Conservation (phyloP, 1,140 invertebrate species). For the Aphelinus certus region DNA sequence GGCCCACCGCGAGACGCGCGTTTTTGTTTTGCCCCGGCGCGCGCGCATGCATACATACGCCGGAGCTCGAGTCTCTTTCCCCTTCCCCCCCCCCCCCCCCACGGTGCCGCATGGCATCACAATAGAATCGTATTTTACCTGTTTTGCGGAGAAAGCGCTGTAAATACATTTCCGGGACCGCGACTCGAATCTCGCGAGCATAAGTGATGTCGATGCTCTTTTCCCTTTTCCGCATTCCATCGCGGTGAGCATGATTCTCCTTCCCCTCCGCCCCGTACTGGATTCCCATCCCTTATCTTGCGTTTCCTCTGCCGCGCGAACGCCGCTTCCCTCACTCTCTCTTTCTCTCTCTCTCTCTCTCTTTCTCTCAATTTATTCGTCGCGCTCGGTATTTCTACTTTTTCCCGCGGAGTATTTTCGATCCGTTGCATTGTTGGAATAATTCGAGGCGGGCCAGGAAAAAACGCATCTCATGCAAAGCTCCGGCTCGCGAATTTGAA, state of each 20-base stretch:
- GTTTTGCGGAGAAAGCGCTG: slow-evolving; percentile 7
- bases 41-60: neutral
- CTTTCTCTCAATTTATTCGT: neutral
- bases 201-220: slow-evolving; percentile 25
- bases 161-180: slow-evolving; percentile 15
- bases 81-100: neutral
- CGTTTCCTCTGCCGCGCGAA: too few species aligned
- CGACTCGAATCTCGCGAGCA: slow-evolving; percentile 3
- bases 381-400: too few species aligned
- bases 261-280: neutral
- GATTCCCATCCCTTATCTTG: too few species aligned
- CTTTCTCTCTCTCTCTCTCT: neutral
- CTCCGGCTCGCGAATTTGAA: too few species aligned
- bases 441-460: too few species aligned
- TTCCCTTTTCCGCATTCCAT: neutral
- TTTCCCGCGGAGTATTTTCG: too few species aligned
- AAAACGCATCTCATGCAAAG: too few species aligned
- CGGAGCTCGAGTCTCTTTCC: neutral
- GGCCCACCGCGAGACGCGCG: neutral
- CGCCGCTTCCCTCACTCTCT: neutral
- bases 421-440: too few species aligned
- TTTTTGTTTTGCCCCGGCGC: slow-evolving; percentile 8
- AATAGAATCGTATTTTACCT: slow-evolving; percentile 28
- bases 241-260: neutral
- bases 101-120: neutral